phyloP scores from a whole-genome alignment of 2,113 vertebrate species.

The Nestor notabilis region DNA sequence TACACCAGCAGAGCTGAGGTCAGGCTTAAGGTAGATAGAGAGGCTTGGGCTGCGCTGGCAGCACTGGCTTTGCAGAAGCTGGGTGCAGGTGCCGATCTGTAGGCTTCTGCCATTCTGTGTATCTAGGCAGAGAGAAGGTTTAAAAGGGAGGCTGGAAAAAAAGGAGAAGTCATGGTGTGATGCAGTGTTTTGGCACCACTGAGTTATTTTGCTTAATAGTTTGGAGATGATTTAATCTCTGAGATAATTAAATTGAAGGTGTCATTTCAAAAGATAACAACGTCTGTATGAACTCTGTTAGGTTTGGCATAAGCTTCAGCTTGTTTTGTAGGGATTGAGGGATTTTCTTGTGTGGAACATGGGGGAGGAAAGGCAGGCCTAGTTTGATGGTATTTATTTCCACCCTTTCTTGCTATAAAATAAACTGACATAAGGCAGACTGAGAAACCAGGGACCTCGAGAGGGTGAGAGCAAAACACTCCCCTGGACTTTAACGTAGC shows the following conservation, averaged over 20 bases:
- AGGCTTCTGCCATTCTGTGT: neutral
- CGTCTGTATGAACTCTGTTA: neutral
- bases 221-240: slow-evolving; percentile 65
- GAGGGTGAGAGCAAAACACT: neutral
- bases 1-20: neutral
- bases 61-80: neutral
- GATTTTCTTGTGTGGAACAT: slow-evolving; percentile 11
- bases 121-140: neutral
- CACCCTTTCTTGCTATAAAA: slow-evolving; percentile 28
- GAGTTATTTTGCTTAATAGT: slow-evolving; percentile 51
- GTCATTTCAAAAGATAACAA: slow-evolving; percentile 64
- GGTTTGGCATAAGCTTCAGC: slow-evolving; percentile 14
- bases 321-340: slow-evolving; percentile 34
- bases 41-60: neutral
- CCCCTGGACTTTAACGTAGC: neutral
- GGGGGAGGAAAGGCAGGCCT: neutral
- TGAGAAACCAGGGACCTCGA: neutral
- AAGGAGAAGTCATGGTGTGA: neutral
- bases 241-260: slow-evolving; percentile 68
- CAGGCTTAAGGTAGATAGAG: neutral
- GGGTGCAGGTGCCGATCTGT: neutral
- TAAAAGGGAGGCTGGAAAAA: neutral
- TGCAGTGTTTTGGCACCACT: slow-evolving; percentile 42
- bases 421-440: slow-evolving; percentile 41
- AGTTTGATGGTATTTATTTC: slow-evolving; percentile 14